These are phyloP conservation scores for Hydrolagus colliei DNA, from an alignment of 2,797 vertebrate genomes.

Conservation along the genomic window DNA sequence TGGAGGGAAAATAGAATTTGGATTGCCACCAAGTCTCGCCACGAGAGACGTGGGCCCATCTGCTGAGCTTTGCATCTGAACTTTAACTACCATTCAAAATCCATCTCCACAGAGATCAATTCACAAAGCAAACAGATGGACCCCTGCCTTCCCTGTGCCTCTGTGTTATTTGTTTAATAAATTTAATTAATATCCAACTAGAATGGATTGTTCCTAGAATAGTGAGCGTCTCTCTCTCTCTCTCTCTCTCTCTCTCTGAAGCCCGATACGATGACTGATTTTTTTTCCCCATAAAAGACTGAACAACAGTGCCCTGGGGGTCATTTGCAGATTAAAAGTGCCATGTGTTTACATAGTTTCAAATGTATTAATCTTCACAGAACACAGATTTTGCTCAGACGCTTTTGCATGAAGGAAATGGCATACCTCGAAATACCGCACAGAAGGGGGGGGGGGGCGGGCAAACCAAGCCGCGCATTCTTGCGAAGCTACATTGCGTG, in stretches of 20 bases:
- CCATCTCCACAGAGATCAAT: conserved; percentile 68
- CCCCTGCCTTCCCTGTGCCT: conserved; percentile 61
- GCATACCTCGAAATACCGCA: conserved; percentile 9
- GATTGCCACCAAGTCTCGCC: conserved; percentile 71
- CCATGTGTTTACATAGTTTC: conserved; percentile 54
- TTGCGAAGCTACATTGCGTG: neutral
- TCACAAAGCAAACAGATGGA: conserved; percentile 75
- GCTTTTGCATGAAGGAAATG: conserved; percentile 24
- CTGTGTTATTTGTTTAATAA: conserved; percentile 86
- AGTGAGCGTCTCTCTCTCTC: conserved; percentile 47
- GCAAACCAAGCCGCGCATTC: neutral
- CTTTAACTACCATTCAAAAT: conserved; percentile 66
- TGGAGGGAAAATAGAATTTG: conserved; percentile 68
- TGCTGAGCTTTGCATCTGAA: conserved; percentile 71
- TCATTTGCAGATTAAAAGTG: conserved; percentile 60
- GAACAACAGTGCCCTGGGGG: conserved; percentile 55
- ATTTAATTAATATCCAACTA: conserved; percentile 86
- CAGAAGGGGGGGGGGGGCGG: too few relatives aligned
- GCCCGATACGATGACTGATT: conserved; percentile 61
- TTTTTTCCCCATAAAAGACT: conserved; percentile 55
- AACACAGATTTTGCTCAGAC: conserved; percentile 43
- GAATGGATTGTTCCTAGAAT: conserved; percentile 65
- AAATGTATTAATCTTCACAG: conserved; percentile 53
- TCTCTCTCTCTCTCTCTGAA: conserved; percentile 51
- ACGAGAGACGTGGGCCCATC: conserved; percentile 75